Evolutionary conservation across 2,113 vertebrate genomes (phyloP).

Genomic region (Rynchops niger): DNA sequence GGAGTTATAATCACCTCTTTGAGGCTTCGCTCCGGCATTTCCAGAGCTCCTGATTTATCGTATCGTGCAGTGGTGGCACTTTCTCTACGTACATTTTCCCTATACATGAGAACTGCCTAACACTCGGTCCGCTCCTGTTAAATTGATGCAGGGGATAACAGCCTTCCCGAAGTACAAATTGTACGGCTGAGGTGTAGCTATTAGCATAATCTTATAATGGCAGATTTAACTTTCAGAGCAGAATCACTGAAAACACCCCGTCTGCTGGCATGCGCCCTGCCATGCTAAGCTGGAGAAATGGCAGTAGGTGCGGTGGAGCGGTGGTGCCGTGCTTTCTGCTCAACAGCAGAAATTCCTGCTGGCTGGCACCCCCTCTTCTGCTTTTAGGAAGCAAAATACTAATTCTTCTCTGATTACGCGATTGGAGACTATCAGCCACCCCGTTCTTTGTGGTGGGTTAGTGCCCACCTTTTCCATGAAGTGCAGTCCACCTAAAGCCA

Average conservation of each 20-base stretch:
- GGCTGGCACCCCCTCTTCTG: background rate
- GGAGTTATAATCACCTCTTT: constrained; percentile 4
- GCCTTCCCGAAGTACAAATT: background rate
- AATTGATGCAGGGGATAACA: background rate
- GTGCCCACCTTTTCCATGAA: background rate
- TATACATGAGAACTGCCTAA: rapidly evolving
- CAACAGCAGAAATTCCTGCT: background rate
- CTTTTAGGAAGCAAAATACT: background rate
- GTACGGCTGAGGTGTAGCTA: background rate
- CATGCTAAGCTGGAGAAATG: background rate
- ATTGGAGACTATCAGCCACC: background rate
- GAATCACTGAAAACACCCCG: background rate
- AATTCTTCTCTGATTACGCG: background rate
- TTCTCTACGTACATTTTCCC: background rate
- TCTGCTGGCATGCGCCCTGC: background rate
- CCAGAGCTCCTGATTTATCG: background rate
- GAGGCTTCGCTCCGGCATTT: background rate
- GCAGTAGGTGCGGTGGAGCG: background rate
- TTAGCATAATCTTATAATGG: constrained; percentile 26
- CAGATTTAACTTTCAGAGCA: constrained; percentile 24
- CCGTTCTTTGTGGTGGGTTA: background rate
- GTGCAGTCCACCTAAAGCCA: background rate
- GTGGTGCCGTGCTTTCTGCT: background rate
- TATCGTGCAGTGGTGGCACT: background rate
- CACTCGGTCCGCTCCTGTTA: background rate